These are phyloP conservation scores for Tachycineta bicolor DNA, from an alignment of 2,113 vertebrate species.

Conservation along the genomic window DNA sequence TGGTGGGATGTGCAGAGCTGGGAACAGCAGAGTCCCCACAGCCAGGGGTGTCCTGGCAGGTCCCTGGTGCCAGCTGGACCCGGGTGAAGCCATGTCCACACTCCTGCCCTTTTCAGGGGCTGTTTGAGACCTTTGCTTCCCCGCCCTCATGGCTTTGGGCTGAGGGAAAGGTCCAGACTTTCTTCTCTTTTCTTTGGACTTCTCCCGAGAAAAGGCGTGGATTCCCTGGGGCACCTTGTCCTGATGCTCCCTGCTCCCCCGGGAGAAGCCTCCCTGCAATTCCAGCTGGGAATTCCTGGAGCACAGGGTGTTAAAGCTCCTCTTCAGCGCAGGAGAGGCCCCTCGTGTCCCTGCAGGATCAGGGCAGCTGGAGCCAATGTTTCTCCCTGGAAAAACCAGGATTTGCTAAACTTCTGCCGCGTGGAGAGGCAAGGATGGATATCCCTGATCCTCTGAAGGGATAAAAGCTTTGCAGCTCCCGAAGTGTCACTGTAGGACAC, in stretches of 20 bases:
- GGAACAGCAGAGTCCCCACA: no score
- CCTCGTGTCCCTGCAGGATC: background rate
- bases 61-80: no score
- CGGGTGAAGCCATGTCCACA: no score
- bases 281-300: background rate
- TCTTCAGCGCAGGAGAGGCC: background rate
- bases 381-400: background rate
- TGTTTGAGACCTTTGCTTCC: background rate
- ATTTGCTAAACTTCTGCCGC: background rate
- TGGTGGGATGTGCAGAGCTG: no score
- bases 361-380: background rate
- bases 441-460: background rate
- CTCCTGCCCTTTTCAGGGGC: no score
- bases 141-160: background rate
- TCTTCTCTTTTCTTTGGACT: background rate
- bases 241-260: background rate
- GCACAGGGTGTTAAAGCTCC: background rate
- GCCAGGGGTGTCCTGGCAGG: no score
- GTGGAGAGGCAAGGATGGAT: background rate
- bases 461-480: background rate
- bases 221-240: background rate
- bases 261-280: accelerated
- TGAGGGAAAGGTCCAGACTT: background rate
- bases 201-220: background rate
- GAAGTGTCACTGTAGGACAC: no score